phyloP scores from a whole-genome alignment of 2,113 vertebrate species.

The Pachycephala philippinensis region DNA sequence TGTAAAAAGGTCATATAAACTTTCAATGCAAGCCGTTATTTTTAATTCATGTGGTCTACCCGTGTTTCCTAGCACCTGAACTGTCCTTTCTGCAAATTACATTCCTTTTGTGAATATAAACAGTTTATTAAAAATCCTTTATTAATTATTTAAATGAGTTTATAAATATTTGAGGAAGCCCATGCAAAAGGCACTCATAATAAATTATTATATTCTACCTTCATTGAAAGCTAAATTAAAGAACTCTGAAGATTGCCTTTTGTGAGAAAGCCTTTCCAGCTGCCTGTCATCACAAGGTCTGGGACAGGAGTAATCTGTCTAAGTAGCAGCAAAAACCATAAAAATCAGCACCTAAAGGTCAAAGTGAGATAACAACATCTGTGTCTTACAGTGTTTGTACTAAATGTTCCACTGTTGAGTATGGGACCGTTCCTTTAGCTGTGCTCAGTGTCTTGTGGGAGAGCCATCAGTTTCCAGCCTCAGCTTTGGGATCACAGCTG shows the following conservation, averaged over 20 bases:
- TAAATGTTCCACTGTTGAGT: background rate
- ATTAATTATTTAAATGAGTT: constrained; percentile 65
- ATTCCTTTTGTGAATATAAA: constrained; percentile 64
- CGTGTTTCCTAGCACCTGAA: background rate
- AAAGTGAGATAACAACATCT: background rate
- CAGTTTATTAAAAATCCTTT: constrained; percentile 45
- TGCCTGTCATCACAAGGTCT: background rate
- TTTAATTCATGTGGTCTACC: constrained; percentile 22
- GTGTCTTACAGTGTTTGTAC: background rate
- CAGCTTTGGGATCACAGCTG: background rate
- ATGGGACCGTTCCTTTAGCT: background rate
- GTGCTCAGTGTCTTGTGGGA: background rate
- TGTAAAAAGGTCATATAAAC: constrained; percentile 19
- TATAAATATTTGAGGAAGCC: constrained; percentile 63
- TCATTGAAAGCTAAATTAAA: background rate
- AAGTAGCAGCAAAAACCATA: background rate
- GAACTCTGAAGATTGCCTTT: background rate
- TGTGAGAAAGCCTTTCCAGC: background rate
- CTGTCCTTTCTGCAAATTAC: constrained; percentile 26
- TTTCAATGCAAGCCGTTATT: constrained; percentile 11
- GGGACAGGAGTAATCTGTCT: background rate
- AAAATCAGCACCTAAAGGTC: background rate
- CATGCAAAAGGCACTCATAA: background rate
- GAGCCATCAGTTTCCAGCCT: background rate
- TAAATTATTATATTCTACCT: constrained; percentile 25